Conservation (phyloP, 2,888 invertebrate genomes). For the Lepetodrilus schrolli region DNA sequence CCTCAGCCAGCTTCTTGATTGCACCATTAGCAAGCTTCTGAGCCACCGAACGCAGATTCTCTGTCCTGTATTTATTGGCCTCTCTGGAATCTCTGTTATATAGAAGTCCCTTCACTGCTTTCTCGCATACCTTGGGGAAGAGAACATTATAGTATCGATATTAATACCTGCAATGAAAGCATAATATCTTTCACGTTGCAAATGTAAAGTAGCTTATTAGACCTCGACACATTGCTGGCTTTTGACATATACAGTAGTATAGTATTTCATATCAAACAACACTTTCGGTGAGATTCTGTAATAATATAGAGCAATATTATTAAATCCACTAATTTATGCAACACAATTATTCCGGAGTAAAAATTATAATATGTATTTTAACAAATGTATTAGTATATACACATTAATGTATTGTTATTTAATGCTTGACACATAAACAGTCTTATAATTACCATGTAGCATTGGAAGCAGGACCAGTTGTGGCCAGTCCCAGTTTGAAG, state of each 20-base stretch:
- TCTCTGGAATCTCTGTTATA: not conserved
- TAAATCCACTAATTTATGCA: not conserved
- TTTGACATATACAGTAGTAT: too few species aligned
- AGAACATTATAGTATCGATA: too few species aligned
- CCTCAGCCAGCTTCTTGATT: not conserved
- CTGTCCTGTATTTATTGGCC: not conserved
- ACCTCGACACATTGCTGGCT: too few species aligned
- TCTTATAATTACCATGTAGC: constrained; percentile 55
- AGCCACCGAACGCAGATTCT: not conserved
- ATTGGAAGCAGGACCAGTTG: constrained; percentile 57
- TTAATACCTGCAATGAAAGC: too few species aligned
- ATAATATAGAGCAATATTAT: too few species aligned
- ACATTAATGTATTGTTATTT: not conserved
- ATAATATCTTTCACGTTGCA: too few species aligned
- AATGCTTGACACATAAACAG: too few species aligned
- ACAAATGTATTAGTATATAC: not conserved
- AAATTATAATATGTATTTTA: too few species aligned
- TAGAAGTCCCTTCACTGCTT: not conserved
- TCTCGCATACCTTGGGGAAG: not conserved
- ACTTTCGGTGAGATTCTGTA: too few species aligned
- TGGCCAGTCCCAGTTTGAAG: not conserved
- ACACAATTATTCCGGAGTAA: not conserved
- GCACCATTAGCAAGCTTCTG: not conserved
- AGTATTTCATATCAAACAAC: too few species aligned
- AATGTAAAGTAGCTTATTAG: too few species aligned